Percentiles rank a stretch among this genome's conserved stretches.
phyloP scores from a whole-genome alignment of 2,888 invertebrate species.

The Xestia c-nigrum region DNA sequence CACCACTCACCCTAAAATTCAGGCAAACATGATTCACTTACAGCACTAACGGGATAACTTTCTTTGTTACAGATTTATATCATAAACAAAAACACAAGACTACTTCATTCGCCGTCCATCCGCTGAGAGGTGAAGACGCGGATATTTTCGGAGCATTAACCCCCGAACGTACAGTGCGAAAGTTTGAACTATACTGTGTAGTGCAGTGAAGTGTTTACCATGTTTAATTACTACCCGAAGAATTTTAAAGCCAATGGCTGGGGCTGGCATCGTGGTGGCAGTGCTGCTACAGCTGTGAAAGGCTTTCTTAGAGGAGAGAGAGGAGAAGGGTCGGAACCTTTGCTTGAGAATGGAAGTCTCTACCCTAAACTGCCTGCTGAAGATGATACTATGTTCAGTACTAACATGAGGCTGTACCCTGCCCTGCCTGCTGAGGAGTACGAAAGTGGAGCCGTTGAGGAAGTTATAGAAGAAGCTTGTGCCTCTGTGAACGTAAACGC shows the following conservation, averaged over 20 bases:
- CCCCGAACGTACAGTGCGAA: slow-evolving; percentile 46
- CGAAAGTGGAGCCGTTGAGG: slow-evolving; percentile 85
- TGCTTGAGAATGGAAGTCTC: slow-evolving; percentile 79
- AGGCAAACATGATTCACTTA: slow-evolving; percentile 19
- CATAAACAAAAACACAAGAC: slow-evolving; percentile 44
- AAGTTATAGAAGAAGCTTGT: slow-evolving; percentile 86
- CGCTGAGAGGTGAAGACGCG: slow-evolving; percentile 65
- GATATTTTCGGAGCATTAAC: slow-evolving; percentile 59
- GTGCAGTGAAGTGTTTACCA: slow-evolving; percentile 56
- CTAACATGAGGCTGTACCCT: slow-evolving; percentile 83
- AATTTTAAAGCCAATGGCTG: slow-evolving; percentile 87
- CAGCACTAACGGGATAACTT: slow-evolving; percentile 47
- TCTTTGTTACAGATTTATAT: slow-evolving; percentile 68
- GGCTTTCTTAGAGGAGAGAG: slow-evolving; percentile 84
- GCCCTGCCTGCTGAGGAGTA: slow-evolving; percentile 86
- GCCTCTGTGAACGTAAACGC: slow-evolving; percentile 84
- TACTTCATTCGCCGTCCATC: slow-evolving; percentile 61
- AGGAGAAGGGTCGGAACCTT: slow-evolving; percentile 77
- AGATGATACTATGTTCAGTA: slow-evolving; percentile 81
- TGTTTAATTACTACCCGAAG: slow-evolving; percentile 84
- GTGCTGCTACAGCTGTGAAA: slow-evolving; percentile 80
- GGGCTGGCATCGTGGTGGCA: slow-evolving; percentile 85
- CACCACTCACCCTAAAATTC: background rate
- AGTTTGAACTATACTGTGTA: slow-evolving; percentile 13
- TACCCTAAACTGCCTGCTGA: slow-evolving; percentile 83